Evolutionary conservation across 1,140 invertebrate species (phyloP), one percentile per base, ranked within the genome.

Genomic region (Microplitis mediator): DNA sequence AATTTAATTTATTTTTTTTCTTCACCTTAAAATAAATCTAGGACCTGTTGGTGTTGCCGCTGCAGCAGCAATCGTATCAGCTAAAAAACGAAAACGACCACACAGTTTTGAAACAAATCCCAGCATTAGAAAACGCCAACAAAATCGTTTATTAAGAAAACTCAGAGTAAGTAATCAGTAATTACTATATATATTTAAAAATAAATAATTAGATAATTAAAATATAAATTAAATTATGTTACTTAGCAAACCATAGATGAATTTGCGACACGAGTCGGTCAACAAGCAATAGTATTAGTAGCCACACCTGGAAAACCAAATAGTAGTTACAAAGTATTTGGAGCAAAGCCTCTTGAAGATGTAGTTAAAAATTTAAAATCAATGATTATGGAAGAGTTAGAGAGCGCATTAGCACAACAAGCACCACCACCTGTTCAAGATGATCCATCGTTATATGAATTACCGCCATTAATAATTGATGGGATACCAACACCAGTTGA

Each of bases 21-120:
- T 23, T 11, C 23, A 23, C 23, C 23, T 23, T 23, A 23, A 23
- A 31, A 54, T 77, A 68, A 78, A 72, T 74, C 73, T 81, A 97
- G 95, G 96, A 71, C 96, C 97, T 0, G 94, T 98, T 71, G 97
- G 97, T 31, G 96, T 99, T 82, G 97, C 97, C 9, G 97, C 97
- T 16, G 97, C 97, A 4, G 97, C 97, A 34, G 97, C 97, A 13
- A 98, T 99, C 77, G 95, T 96, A 5, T 97, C 97, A 13, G 95
- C 96, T 0, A 98, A 98, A 84, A 98, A 98, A 82, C 90, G 97
- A 75, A 98, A 98, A 89, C 88, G 97, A 79, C 96, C 96, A 39
- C 97, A 98, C 87, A 95, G 95, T 79, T 99, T 99, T 88, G 97
- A 99, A 89, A 98, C 97, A 65, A 98, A 99, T 90, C 97, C 97